Evolutionary conservation across 2,888 invertebrate species (phyloP).

Genomic region (Iselma pallidipennis): DNA sequence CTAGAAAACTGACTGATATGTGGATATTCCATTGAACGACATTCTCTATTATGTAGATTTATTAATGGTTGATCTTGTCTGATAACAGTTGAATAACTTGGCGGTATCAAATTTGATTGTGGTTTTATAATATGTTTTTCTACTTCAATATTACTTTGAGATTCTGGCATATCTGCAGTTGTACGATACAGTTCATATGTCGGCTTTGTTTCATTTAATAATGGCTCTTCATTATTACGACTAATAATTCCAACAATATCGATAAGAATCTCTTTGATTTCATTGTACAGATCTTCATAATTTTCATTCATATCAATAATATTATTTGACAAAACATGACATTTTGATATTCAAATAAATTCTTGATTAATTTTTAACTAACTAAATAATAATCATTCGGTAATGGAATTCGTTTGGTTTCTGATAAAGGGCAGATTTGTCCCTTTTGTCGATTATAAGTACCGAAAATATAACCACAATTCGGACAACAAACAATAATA

Average conservation of each 20-base stretch:
- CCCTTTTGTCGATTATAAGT: constrained; percentile 45
- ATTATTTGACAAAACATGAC: not conserved
- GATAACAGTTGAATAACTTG: constrained; percentile 22
- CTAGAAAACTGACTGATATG: constrained; percentile 29
- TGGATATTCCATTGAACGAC: constrained; percentile 10
- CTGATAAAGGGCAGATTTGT: constrained; percentile 2
- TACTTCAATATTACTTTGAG: constrained; percentile 7
- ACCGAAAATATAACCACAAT: constrained; percentile 57
- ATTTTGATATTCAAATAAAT: not conserved
- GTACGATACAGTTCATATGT: constrained; percentile 16
- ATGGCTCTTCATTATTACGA: not conserved
- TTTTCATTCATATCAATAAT: not conserved
- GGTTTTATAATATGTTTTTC: not conserved
- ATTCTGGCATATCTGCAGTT: constrained; percentile 9
- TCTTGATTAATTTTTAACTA: no score
- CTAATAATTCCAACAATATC: not conserved
- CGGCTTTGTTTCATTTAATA: not conserved
- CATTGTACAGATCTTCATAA: not conserved
- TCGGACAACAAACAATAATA: constrained; percentile 55
- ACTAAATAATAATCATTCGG: no score
- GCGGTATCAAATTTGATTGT: constrained; percentile 6
- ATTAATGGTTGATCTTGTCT: constrained; percentile 9
- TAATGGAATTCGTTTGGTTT: not conserved
- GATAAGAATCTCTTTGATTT: not conserved
- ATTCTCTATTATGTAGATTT: constrained; percentile 14